Evolutionary conservation across 1,140 invertebrate genomes (phyloP).

Genomic region (Carposina sasakii): DNA sequence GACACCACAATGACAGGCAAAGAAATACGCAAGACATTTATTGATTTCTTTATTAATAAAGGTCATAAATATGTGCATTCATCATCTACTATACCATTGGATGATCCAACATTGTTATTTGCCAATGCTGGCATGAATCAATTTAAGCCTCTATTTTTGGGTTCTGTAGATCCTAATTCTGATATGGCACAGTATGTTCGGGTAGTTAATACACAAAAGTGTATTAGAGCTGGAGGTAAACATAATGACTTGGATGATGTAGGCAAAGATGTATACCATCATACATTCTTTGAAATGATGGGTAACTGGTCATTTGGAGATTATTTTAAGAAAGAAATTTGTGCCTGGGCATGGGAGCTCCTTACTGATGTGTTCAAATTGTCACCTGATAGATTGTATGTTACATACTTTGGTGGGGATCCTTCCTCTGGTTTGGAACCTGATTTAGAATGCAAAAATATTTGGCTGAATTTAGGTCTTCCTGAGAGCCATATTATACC

Average conservation of each 20-base stretch:
- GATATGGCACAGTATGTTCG: constrained; percentile 92
- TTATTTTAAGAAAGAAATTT: constrained; percentile 99
- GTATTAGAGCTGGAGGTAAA: constrained; percentile 98
- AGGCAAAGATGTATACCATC: constrained; percentile 99
- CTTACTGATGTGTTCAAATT: constrained; percentile 88
- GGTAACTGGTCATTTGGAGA: constrained; percentile 99
- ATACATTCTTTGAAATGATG: constrained; percentile 99
- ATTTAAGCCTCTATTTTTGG: constrained; percentile 98
- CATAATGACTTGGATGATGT: constrained; percentile 99
- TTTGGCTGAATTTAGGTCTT: constrained; percentile 82
- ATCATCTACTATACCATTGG: constrained; percentile 96
- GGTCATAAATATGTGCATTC: constrained; percentile 97
- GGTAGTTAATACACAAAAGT: constrained; percentile 97
- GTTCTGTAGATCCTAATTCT: constrained; percentile 95
- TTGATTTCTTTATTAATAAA: constrained; percentile 93
- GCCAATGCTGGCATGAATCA: constrained; percentile 99
- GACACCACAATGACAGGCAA: constrained; percentile 78
- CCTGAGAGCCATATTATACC: constrained; percentile 88
- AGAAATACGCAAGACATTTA: constrained; percentile 90
- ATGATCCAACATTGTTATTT: constrained; percentile 98
- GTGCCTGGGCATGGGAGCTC: constrained; percentile 97
- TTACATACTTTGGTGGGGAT: constrained; percentile 99
- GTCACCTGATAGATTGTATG: constrained; percentile 91
- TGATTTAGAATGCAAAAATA: constrained; percentile 92
- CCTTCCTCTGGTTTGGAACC: constrained; percentile 86